Evolutionary conservation across 2,888 invertebrate genomes (phyloP).

Genomic region (Leucophenga maculata): DNA sequence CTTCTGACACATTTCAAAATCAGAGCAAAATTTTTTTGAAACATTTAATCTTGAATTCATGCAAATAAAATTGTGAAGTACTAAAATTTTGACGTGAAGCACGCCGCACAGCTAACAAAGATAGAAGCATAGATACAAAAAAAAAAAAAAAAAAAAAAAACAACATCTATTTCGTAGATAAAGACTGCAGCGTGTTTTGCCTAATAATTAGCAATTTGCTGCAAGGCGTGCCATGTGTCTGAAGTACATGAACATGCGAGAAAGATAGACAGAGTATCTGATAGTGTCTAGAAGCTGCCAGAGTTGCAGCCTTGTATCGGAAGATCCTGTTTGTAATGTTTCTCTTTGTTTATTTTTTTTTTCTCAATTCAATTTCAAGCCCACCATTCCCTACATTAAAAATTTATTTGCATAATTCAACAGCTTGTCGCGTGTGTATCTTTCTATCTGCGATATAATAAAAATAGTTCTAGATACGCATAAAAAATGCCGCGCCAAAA

Average conservation of each 20-base stretch:
- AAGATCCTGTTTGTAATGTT: too few relatives aligned
- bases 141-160: background rate
- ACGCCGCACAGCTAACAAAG: too few relatives aligned
- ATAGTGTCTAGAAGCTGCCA: too few relatives aligned
- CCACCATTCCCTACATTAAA: too few relatives aligned
- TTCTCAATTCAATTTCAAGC: background rate
- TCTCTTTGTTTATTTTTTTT: background rate
- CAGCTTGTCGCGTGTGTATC: background rate
- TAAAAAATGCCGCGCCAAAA: background rate
- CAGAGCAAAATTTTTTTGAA: background rate
- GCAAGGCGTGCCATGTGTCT: background rate
- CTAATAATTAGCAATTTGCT: slow-evolving; percentile 18
- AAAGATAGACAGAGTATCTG: background rate
- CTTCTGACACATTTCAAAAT: background rate
- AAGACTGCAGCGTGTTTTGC: slow-evolving; percentile 5
- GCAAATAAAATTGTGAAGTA: too few relatives aligned
- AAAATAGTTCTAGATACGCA: slow-evolving; percentile 8
- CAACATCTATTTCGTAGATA: too few relatives aligned
- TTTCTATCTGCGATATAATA: background rate
- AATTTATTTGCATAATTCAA: slow-evolving; percentile 5
- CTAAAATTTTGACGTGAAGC: background rate
- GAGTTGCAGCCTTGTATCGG: too few relatives aligned
- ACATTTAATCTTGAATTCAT: too few relatives aligned
- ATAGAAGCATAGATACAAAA: background rate
- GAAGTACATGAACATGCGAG: background rate